These are phyloP conservation scores for Cydia pomonella DNA, from an alignment of 1,140 invertebrate genomes.

Conservation along the genomic window DNA sequence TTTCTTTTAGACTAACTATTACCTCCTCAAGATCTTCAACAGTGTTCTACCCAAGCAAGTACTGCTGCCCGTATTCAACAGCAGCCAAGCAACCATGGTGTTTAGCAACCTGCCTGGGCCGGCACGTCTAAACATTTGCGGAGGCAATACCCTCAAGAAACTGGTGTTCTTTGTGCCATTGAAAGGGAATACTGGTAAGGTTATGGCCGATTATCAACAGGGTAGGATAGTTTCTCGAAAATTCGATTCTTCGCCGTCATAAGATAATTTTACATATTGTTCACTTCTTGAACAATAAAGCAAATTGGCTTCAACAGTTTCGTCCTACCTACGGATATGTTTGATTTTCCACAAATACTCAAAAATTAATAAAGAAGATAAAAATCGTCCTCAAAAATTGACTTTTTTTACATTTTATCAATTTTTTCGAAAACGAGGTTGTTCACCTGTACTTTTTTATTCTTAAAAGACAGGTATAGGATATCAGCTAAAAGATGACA, in stretches of 20 bases:
- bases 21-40: constrained; percentile 62
- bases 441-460: no score
- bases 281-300: no score
- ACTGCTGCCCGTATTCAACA: constrained; percentile 57
- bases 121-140: constrained; percentile 55
- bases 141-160: constrained; percentile 59
- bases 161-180: constrained; percentile 75
- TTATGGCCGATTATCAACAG: background rate
- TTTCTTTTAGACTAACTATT: constrained; percentile 67
- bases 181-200: constrained; percentile 71
- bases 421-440: no score
- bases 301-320: no score
- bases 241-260: background rate
- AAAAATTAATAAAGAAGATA: no score
- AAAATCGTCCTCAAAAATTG: no score
- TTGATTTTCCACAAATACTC: no score
- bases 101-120: constrained; percentile 76
- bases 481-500: no score
- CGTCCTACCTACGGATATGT: no score
- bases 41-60: constrained; percentile 63
- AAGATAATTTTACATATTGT: background rate
- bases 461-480: no score
- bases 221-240: background rate
- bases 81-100: constrained; percentile 67
- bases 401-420: no score